A percentile compares a stretch with the other conserved stretches of the same genome.
Evolutionary conservation across 2,888 invertebrate genomes (phyloP).

Genomic region (Ormyrus rosae): DNA sequence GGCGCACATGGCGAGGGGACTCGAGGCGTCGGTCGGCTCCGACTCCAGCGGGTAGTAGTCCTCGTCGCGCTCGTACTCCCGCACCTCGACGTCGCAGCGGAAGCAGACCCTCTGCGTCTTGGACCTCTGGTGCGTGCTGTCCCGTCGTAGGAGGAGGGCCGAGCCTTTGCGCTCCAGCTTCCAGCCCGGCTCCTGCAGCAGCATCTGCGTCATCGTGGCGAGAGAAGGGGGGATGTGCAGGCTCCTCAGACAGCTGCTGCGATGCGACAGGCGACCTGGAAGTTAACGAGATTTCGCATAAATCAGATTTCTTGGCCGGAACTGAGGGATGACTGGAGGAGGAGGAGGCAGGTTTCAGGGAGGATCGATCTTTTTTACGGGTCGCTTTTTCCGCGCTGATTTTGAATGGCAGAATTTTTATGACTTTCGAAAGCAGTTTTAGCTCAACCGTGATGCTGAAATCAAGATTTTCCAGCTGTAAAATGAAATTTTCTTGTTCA

Average conservation of each 20-base stretch:
- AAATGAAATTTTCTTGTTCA: no score
- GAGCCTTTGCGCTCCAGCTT: constrained; percentile 72
- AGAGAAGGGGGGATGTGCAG: not conserved
- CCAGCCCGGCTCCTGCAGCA: constrained; percentile 74
- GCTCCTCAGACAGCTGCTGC: no score
- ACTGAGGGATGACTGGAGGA: not conserved
- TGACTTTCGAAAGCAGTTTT: no score
- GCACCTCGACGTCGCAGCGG: constrained; percentile 78
- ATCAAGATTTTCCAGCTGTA: no score
- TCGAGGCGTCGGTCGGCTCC: constrained; percentile 70
- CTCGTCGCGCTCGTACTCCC: constrained; percentile 75
- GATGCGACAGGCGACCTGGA: not conserved
- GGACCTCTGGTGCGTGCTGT: constrained; percentile 63
- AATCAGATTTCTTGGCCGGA: constrained; percentile 18
- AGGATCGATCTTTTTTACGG: not conserved
- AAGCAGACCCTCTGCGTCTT: constrained; percentile 76
- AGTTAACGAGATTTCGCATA: constrained; percentile 28
- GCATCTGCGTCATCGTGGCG: constrained; percentile 67
- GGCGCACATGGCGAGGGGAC: constrained; percentile 76
- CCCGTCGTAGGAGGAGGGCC: constrained; percentile 69
- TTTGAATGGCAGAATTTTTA: no score
- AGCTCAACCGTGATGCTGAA: no score
- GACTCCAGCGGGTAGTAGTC: constrained; percentile 30
- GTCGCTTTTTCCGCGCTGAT: no score
- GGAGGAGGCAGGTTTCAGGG: not conserved